Evolutionary conservation across 2,797 vertebrate species (phyloP), one percentile per base, ranked within the genome.

Genomic region (Tangara arthus): DNA sequence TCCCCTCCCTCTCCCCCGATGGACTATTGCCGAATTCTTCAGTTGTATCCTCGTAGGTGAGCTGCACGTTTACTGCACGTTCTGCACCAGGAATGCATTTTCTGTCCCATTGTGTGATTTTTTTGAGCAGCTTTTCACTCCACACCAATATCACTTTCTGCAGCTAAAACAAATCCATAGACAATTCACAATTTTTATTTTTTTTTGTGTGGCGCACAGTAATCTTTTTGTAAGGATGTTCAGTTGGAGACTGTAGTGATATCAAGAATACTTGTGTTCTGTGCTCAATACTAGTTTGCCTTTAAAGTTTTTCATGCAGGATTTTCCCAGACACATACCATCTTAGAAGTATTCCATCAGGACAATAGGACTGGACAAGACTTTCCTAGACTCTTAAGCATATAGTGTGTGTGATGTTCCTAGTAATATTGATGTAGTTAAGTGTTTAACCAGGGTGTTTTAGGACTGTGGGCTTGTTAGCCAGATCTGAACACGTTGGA

Each of bases 51-150:
- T 97, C 90, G 90, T 97, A 98, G 98, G 98, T 98, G 98, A 98
- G 98, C 97, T 97, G 98, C 98, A 98, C 97, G 98, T 97, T 98
- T 97, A 96, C 95, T 98, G 98, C 98, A 98, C 98, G 98, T 97
- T 98, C 96, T 98, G 98, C 98, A 98, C 98, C 91, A 93, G 96
- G 97, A 98, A 98, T 98, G 98, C 86, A 3, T 98, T 98, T 97
- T 97, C 97, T 97, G 96, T 96, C 96, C 96, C 96, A 97, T 97
- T 96, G 97, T 98, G 97, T 98, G 98, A 96, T 70, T 94, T 92
- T 94, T 91, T 97, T 96, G 32, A 97, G 97, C 97, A 97, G 97
- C 98, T 98, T 98, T 96, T 98, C 98, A 98, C 98, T 95, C 95
- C 96, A 97, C 98, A 98, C 97, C 88, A n/a, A 63, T 94, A 77